Evolutionary conservation across 2,113 vertebrate genomes (phyloP).

Genomic region (Ctenomys sociabilis): DNA sequence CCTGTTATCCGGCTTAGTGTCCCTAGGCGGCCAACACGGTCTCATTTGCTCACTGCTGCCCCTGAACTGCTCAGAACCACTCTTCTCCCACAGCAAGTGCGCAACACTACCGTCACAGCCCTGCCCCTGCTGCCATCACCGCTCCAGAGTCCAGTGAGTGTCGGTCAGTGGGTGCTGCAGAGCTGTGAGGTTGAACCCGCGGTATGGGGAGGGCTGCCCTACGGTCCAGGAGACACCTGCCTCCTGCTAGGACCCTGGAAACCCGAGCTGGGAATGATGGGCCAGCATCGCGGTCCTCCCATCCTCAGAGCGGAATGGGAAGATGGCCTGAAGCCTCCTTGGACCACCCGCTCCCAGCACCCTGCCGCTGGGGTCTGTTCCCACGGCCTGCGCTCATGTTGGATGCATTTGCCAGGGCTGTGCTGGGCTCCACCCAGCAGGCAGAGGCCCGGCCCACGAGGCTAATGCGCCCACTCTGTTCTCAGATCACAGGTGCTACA

Average conservation of each 20-base stretch:
- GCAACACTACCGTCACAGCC: too few species aligned
- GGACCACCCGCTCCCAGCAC: neutral
- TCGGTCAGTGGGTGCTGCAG: neutral
- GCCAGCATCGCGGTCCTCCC: neutral
- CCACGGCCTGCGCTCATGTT: constrained; percentile 66
- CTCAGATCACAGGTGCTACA: constrained; percentile 97
- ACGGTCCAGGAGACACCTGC: neutral
- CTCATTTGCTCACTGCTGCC: neutral
- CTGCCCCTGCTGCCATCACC: too few species aligned
- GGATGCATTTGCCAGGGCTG: constrained; percentile 73
- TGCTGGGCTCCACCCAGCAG: neutral
- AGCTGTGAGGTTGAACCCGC: neutral
- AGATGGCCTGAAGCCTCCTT: constrained; percentile 9
- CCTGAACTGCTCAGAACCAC: neutral
- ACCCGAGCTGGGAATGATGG: neutral
- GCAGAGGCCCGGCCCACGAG: constrained; percentile 18
- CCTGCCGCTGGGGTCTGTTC: neutral
- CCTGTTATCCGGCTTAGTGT: neutral
- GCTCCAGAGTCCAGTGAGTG: neutral
- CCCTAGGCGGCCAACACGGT: neutral
- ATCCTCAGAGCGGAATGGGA: neutral
- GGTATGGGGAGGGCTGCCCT: neutral
- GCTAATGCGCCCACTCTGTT: neutral
- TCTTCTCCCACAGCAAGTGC: neutral
- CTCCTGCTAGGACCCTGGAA: neutral